These are phyloP conservation scores for Gobio occitaniae DNA, from an alignment of 2,797 vertebrate species.

Conservation along the genomic window DNA sequence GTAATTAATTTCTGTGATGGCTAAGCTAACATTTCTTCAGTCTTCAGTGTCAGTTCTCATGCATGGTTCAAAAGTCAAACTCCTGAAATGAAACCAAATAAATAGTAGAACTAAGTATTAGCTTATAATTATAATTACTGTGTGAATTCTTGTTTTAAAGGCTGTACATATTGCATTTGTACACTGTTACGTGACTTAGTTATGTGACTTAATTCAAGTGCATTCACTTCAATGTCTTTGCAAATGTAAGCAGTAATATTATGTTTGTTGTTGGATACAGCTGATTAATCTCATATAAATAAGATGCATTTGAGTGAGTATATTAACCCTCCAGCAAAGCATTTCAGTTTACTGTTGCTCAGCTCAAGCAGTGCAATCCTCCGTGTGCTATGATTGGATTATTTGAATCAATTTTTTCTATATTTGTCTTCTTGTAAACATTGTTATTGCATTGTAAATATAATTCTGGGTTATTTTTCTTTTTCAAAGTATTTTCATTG, in stretches of 20 bases:
- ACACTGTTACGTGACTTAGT: neutral
- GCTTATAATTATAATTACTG: neutral
- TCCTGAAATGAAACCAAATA: neutral
- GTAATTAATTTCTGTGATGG: neutral
- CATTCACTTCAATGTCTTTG: neutral
- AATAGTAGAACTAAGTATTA: neutral
- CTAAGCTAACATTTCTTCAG: neutral
- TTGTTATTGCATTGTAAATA: slow-evolving; percentile 3
- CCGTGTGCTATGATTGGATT: slow-evolving; percentile 2
- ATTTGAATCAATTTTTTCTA: neutral
- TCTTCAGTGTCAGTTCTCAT: neutral
- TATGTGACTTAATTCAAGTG: neutral
- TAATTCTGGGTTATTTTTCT: neutral
- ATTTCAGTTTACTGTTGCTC: neutral
- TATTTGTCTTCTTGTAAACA: neutral
- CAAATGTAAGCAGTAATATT: neutral
- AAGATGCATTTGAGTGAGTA: neutral
- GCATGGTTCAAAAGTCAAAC: neutral
- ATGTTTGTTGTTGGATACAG: neutral
- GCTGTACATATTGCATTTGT: neutral
- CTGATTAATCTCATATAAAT: neutral
- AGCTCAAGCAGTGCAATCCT: neutral
- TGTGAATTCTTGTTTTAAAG: neutral
- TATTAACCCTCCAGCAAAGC: neutral
- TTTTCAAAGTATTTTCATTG: neutral